Percentiles rank a stretch among this genome's conserved stretches.
phyloP scores from a whole-genome alignment of 2,113 vertebrate species.

The Clinocottus analis region DNA sequence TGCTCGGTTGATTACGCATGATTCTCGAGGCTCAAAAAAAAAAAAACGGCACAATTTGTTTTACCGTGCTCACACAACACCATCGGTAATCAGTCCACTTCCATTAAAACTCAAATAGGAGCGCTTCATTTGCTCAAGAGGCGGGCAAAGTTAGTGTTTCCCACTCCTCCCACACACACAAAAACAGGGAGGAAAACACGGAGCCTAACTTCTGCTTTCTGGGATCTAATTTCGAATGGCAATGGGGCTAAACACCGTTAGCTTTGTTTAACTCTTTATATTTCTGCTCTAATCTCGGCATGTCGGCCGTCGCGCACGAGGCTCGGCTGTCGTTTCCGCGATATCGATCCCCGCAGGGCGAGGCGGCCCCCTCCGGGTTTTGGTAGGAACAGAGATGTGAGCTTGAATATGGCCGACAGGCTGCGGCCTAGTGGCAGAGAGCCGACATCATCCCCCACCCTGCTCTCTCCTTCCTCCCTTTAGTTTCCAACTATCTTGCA shows the following conservation, averaged over 20 bases:
- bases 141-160: slow-evolving; percentile 19
- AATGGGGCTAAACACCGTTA: not conserved
- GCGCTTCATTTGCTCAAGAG: slow-evolving; percentile 47
- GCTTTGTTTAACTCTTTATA: slow-evolving; percentile 22
- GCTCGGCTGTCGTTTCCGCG: slow-evolving; percentile 21
- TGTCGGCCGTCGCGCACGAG: not conserved
- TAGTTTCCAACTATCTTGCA: slow-evolving; percentile 61
- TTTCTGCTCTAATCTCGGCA: slow-evolving; percentile 19
- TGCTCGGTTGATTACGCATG: slow-evolving; percentile 24
- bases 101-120: slow-evolving; percentile 38
- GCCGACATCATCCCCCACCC: slow-evolving; percentile 63
- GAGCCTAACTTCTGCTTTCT: slow-evolving; percentile 20
- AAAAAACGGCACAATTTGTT: slow-evolving; percentile 35
- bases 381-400: slow-evolving; percentile 46
- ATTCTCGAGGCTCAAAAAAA: slow-evolving; percentile 34
- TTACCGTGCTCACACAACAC: slow-evolving; percentile 29
- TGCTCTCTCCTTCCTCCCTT: slow-evolving; percentile 48
- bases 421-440: slow-evolving; percentile 52
- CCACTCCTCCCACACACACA: slow-evolving; percentile 20
- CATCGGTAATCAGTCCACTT: slow-evolving; percentile 13
- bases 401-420: slow-evolving; percentile 64
- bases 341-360: slow-evolving; percentile 61
- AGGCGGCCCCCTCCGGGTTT: not conserved
- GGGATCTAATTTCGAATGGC: slow-evolving; percentile 31
- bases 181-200: slow-evolving; percentile 10